These are phyloP conservation scores for Paralichthys olivaceus DNA, from an alignment of 2,113 vertebrate species.

Conservation along the genomic window DNA sequence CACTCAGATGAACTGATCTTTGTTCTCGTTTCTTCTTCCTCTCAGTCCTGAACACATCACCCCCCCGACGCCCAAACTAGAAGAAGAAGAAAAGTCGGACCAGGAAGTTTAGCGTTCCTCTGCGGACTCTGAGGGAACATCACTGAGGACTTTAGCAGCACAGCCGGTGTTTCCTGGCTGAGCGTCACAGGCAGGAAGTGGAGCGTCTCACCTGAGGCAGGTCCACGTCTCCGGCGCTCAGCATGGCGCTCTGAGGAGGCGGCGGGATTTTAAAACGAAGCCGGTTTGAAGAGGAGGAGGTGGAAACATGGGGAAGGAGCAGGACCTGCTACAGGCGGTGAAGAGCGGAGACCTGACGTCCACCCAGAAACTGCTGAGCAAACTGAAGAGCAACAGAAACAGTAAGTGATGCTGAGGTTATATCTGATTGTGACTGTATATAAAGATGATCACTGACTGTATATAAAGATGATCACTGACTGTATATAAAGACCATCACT, in stretches of 20 bases:
- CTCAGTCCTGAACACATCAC: slow-evolving; percentile 41
- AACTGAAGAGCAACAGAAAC: slow-evolving; percentile 76
- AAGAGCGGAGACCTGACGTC: slow-evolving; percentile 81
- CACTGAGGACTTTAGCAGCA: neutral
- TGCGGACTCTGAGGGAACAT: neutral
- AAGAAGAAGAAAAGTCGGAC: neutral
- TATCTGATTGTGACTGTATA: too few species aligned
- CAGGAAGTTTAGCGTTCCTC: neutral
- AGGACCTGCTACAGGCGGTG: slow-evolving; percentile 84
- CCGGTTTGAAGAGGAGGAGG: slow-evolving; percentile 21
- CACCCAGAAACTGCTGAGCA: slow-evolving; percentile 81
- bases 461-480: too few species aligned
- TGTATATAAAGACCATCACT: too few species aligned
- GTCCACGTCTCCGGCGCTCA: slow-evolving; percentile 35
- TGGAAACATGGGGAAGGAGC: slow-evolving; percentile 82
- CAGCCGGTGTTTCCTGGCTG: neutral
- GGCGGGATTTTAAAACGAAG: slow-evolving; percentile 11
- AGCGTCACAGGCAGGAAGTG: neutral
- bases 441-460: too few species aligned
- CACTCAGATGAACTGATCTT: slow-evolving; percentile 17
- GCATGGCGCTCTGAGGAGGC: slow-evolving; percentile 68
- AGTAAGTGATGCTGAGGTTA: slow-evolving; percentile 72
- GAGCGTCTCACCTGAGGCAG: slow-evolving; percentile 44
- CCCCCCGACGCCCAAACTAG: neutral
- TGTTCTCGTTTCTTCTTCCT: slow-evolving; percentile 36